Base-by-base conservation (phyloP, 1,140 invertebrate genomes). In the Stenopsyche tienmushanensis region DNA sequence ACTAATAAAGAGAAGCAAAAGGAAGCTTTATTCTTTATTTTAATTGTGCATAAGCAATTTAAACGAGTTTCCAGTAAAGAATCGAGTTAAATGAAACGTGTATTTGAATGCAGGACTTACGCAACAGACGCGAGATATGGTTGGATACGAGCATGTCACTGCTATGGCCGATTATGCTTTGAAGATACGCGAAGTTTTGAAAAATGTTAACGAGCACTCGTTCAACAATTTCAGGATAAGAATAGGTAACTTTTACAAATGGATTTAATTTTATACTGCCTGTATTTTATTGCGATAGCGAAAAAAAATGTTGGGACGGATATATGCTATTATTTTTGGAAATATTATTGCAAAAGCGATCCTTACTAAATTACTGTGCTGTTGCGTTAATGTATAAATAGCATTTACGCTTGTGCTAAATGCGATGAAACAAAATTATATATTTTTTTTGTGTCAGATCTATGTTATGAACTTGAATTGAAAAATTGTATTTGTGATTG, bases 201-300 rank as follows among this genome's bases (percentile, higher is more conserved):
- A 89, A 65, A 88, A 92, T 77, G 92, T 98, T 66, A 98, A 98
- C 78, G 89, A 94, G 77, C 94, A 98, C 80, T 96, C 95, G 1
- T 98, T 97, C 80, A 97, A 98, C 80, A 95, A 93, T 81, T 98
- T 98, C 79, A 88, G 92, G 64, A 90, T 98, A 73, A 83, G 94
- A 70, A 92, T 98, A 69, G 95, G 91, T 88, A 76, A 81, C 25
- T 8, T n/a, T n/a, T n/a, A 45, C 53, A 18, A 8, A 42, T 29
- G 57, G 13, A 52, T 59, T 24, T 26, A 10, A 1, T 41, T 17
- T 65, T 3, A 52, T 47, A 44, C 29, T 44, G 13, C 25, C 34
- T 41, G 20, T 65, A 7, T n/a, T 20, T 7, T 18, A 13, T 8
- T 10, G 5, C 7, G n/a, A n/a, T n/a, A n/a, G n/a, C n/a, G n/a